Evolutionary conservation across 2,113 vertebrate genomes (phyloP).

Genomic region (Lethenteron camtschaticum): DNA sequence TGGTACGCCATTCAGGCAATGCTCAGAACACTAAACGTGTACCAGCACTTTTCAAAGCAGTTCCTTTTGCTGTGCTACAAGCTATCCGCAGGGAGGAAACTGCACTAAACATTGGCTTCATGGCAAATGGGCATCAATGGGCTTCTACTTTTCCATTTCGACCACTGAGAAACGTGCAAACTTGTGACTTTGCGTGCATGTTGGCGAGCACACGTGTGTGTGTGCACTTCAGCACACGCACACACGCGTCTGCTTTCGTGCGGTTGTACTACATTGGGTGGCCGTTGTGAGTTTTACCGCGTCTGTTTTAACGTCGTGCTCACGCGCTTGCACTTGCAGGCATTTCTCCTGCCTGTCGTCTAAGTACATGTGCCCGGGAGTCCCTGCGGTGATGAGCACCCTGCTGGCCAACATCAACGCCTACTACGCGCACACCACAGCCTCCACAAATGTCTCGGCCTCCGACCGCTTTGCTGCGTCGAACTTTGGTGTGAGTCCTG

Average conservation of each 20-base stretch:
- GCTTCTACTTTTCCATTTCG: no score
- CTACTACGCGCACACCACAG: constrained; percentile 91
- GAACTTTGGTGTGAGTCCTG: constrained; percentile 72
- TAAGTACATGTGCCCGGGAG: constrained; percentile 95
- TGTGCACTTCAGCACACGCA: background rate
- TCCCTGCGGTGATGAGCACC: constrained; percentile 96
- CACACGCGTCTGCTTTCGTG: background rate
- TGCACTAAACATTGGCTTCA: no score
- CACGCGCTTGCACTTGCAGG: constrained; percentile 21
- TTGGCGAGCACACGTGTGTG: background rate
- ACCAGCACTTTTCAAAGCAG: no score
- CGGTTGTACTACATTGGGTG: background rate
- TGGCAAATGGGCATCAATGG: no score
- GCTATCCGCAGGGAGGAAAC: no score
- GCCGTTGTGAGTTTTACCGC: background rate
- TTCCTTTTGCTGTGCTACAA: no score
- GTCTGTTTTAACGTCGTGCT: background rate
- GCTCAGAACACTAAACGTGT: no score
- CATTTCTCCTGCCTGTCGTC: constrained; percentile 96
- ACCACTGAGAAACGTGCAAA: no score
- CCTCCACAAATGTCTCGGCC: constrained; percentile 87
- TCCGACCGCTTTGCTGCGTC: constrained; percentile 84
- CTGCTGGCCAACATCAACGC: constrained; percentile 96
- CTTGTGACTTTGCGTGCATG: no score
- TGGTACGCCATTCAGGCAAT: no score